Base-by-base conservation (phyloP, 1,140 invertebrate genomes). In the Rhyzopertha dominica region DNA sequence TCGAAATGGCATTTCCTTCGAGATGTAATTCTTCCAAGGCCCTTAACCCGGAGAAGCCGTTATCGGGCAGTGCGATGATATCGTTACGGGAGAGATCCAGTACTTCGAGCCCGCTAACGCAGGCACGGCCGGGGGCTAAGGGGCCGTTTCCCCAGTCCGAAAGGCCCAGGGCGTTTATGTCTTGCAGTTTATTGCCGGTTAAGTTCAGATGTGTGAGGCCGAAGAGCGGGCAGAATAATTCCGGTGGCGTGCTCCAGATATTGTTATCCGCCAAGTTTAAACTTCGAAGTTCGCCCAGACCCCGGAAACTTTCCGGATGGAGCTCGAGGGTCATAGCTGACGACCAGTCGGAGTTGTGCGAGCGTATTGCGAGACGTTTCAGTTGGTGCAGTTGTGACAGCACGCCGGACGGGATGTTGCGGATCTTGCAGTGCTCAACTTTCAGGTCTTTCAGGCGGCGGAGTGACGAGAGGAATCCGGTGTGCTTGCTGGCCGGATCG, bases 211-310 rank as follows among this genome's bases (percentile, higher is more conserved):
- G 74, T 41, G 75, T 73, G 26, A 90, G 72, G 59, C 75, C 79
- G 47, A 76, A 76, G 30, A 89, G 69, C 2, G 81, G 79, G 65
- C 87, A 91, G 57, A 92, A 80, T 4, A 87, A 69, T 25, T 82
- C 79, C 7, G 73, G 66, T 26, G 87, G 85, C 26, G 87, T 69
- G 14, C 74, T 82, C 80, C 82, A 85, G 29, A 91, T 81, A 59
- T 88, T 87, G 68, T 90, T 90, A 55, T 84, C 80, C 40, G 78
- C 79, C 7, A 92, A 68, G 69, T 90, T 80, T 44, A 91, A 71
- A 47, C 75, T 71, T 43, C 79, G 74, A 20, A 90, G 70, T 58
- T 83, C 75, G 28, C 75, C 72, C 40, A 90, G 68, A 5, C 83
- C 81, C 9, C 76, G 66, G 38, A 89, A 77, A 41, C 83, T 79